Evolutionary conservation across 2,113 vertebrate genomes (phyloP), one percentile per base, ranked within the genome.

Genomic region (Hylia prasina): DNA sequence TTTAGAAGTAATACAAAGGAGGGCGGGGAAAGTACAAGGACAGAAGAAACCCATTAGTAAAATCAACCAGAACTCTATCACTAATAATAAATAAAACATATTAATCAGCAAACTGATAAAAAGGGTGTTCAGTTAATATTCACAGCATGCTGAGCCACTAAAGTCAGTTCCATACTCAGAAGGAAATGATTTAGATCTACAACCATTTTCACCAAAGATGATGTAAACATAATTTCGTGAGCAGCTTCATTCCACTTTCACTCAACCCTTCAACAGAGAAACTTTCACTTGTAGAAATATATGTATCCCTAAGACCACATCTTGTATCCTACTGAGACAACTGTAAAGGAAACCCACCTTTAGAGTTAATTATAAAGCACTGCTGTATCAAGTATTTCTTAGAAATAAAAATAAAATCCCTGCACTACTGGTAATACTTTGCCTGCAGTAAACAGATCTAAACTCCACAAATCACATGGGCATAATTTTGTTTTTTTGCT

Each of bases 251-350:
- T 94, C 3, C 47, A 37, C 39, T 88, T 85, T 30, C 23, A 72
- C 37, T 57, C 15, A 33, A 31, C 27, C 39, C 33, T 70, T 87
- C 42, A 80, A 48, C 5, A 14, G 21, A 80, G 37, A 83, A 56
- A 75, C n/a, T 61, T 72, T 63, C 64, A 71, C 21, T 83, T 85
- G n/a, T 35, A 72, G 48, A 87, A 73, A 81, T 42, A 24, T 0
- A 58, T 50, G 8, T 21, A 73, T 5, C 50, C 0, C 2, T 31
- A 58, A 24, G 10, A 27, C 8, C 23, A 87, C 1, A 0, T 48
- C 31, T 73, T 30, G 2, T 69, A 92, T 73, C 78, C 45, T 35
- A 5, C 13, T 11, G 24, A 58, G 33, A 57, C 5, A 69, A 80
- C 57, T 5, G 5, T 9, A 47, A 58, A 60, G 50, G 25, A 81